Percentiles rank a stretch among this genome's conserved stretches.
These are phyloP conservation scores for Protomyctophum bolini DNA, from an alignment of 2,113 vertebrate genomes.

Conservation along the genomic window DNA sequence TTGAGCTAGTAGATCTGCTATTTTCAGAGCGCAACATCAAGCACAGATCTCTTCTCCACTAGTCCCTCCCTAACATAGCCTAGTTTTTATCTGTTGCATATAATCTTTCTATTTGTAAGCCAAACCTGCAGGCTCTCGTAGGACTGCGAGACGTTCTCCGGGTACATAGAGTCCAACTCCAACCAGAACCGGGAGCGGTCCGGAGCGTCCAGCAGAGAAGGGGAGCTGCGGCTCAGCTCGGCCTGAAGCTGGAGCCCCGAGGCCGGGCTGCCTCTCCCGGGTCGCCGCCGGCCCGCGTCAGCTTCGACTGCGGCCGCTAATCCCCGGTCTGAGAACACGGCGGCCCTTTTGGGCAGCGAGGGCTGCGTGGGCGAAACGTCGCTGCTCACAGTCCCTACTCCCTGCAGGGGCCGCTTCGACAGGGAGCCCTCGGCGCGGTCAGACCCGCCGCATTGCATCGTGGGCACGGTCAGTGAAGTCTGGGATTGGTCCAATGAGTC, in stretches of 20 bases:
- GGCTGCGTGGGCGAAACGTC: constrained; percentile 89
- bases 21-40: no score
- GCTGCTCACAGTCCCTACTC: constrained; percentile 79
- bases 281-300: neutral
- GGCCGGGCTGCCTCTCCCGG: constrained; percentile 53
- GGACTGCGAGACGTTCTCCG: constrained; percentile 83
- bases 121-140: constrained; percentile 83
- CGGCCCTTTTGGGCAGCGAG: constrained; percentile 86
- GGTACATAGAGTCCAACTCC: constrained; percentile 82
- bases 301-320: constrained; percentile 11
- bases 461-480: constrained; percentile 17
- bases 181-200: constrained; percentile 91
- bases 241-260: constrained; percentile 77
- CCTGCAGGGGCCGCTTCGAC: constrained; percentile 86
- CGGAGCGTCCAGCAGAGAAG: constrained; percentile 84
- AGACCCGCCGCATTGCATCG: constrained; percentile 55
- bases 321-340: constrained; percentile 81
- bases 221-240: constrained; percentile 87
- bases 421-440: constrained; percentile 77
- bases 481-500: constrained; percentile 20
- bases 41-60: no score
- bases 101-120: no score
- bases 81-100: no score
- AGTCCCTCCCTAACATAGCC: no score
- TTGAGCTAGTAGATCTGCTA: no score